phyloP scores from a whole-genome alignment of 2,113 vertebrate genomes.

The Lethenteron camtschaticum region DNA sequence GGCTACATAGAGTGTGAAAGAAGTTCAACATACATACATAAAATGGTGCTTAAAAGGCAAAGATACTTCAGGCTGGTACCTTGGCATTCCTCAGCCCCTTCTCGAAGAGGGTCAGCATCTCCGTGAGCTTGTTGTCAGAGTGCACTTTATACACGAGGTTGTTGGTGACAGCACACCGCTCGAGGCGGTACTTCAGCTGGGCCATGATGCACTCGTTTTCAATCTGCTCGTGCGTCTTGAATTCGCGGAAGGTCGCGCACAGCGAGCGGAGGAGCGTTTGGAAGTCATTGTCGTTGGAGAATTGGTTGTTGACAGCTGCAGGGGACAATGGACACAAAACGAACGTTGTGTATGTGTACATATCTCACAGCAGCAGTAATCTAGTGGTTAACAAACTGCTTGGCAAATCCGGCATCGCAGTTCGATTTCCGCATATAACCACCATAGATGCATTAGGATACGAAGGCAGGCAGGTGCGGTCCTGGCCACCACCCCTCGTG shows the following conservation, averaged over 20 bases:
- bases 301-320: conserved; percentile 90
- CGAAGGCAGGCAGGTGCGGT: too few relatives aligned
- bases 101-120: conserved; percentile 88
- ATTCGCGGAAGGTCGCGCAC: conserved; percentile 85
- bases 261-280: conserved; percentile 79
- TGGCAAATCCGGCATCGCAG: too few relatives aligned
- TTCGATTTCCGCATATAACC: too few relatives aligned
- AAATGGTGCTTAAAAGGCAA: too few relatives aligned
- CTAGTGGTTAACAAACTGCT: too few relatives aligned
- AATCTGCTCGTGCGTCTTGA: conserved; percentile 97
- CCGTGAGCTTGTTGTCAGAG: conserved; percentile 86
- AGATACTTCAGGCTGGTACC: conserved; percentile 22
- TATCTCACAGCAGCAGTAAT: too few relatives aligned
- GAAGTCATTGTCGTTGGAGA: conserved; percentile 94
- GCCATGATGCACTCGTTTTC: conserved; percentile 95
- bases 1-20: too few relatives aligned
- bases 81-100: conserved; percentile 77
- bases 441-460: too few relatives aligned
- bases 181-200: conserved; percentile 40
- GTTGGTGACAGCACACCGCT: conserved; percentile 23
- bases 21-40: too few relatives aligned
- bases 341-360: background rate
- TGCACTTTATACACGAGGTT: conserved; percentile 76
- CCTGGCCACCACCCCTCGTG: too few relatives aligned
- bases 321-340: background rate